These are phyloP conservation scores for Carapus acus DNA, from an alignment of 2,797 vertebrate species.

Conservation along the genomic window DNA sequence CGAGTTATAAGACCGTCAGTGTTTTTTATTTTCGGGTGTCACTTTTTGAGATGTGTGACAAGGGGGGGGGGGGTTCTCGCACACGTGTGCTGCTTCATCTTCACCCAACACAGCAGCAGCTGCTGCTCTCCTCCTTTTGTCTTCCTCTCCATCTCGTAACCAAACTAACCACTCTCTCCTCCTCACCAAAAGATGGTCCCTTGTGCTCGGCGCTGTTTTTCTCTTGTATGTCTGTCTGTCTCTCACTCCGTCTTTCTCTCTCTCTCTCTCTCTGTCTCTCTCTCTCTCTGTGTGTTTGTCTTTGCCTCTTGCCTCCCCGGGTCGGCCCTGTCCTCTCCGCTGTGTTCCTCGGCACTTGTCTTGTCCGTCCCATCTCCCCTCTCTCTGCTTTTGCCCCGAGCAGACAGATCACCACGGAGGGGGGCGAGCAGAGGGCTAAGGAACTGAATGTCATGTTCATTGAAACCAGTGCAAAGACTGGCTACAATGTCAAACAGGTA, in stretches of 20 bases:
- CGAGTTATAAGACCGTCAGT: too few species aligned
- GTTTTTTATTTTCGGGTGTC: too few species aligned
- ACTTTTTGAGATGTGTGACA: too few species aligned
- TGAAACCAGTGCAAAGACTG: conserved; percentile 96
- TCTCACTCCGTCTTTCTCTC: conserved; percentile 54
- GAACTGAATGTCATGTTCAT: conserved; percentile 98
- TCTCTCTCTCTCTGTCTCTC: conserved; percentile 2
- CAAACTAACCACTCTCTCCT: conserved; percentile 66
- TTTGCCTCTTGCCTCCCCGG: conserved; percentile 41
- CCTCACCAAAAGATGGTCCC: conserved; percentile 47
- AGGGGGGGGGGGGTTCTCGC: too few species aligned
- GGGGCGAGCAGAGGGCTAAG: conserved; percentile 94
- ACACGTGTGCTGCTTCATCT: conserved; percentile 45
- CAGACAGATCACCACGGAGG: conserved; percentile 96
- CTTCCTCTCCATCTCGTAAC: conserved; percentile 48
- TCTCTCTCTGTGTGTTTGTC: conserved; percentile 54
- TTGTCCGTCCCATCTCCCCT: conserved; percentile 48
- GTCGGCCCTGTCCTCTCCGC: conserved; percentile 45
- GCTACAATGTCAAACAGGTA: conserved; percentile 98
- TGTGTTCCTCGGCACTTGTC: conserved; percentile 53
- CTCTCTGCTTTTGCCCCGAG: conserved; percentile 68
- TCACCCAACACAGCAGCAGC: conserved; percentile 47
- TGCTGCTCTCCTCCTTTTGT: conserved; percentile 42
- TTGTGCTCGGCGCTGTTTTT: conserved; percentile 49
- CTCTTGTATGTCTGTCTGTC: too few species aligned